Base-by-base conservation (phyloP, 2,113 vertebrate genomes). In the Malurus alboscapulatus region DNA sequence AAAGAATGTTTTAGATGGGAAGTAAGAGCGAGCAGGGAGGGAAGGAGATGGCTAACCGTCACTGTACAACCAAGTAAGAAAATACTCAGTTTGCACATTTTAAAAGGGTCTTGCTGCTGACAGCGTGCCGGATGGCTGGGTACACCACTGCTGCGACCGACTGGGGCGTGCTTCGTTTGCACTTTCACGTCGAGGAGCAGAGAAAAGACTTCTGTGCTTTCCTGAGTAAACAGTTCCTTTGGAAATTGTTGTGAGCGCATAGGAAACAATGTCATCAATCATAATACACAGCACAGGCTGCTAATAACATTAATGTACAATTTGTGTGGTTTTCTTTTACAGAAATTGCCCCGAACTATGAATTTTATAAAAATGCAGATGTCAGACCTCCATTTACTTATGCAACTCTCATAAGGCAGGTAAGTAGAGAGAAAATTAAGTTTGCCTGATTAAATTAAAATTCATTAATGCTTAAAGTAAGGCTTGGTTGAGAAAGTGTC, bases 351-450 rank as follows among this genome's bases (percentile, higher is more conserved):
- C 99, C 99, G 96, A 99, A 99, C 98, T 99, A 99, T 66, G 99
- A 99, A 98, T 99, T 99, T 98, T 99, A 99, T 99, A 99, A 99
- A 98, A 99, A 99, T 94, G 99, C 99, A 96, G 99, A 99, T 98
- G 99, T 99, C 98, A 99, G 99, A 97, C 99, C 99, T 97, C 99
- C 99, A 81, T 99, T 99, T 98, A 99, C 99, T 98, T 99, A 99
- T 98, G 99, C 99, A 98, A 99, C 99, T 98, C 99, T 99, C 98
- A 99, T 99, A 98, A 99, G 99, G 98, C 99, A 99, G 99, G 99
- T 99, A 98, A 99, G 99, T 98, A 97, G 96, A 98, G 98, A 97
- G 97, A 98, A 98, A 99, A 98, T 98, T 97, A 98, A 98, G 98
- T 98, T 98, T 97, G 96, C 97, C 97, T 98, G 98, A 99, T 99